A percentile compares a stretch with the other conserved stretches of the same genome.
phyloP scores from a whole-genome alignment of 2,797 vertebrate species.

The Sus cebifrons region DNA sequence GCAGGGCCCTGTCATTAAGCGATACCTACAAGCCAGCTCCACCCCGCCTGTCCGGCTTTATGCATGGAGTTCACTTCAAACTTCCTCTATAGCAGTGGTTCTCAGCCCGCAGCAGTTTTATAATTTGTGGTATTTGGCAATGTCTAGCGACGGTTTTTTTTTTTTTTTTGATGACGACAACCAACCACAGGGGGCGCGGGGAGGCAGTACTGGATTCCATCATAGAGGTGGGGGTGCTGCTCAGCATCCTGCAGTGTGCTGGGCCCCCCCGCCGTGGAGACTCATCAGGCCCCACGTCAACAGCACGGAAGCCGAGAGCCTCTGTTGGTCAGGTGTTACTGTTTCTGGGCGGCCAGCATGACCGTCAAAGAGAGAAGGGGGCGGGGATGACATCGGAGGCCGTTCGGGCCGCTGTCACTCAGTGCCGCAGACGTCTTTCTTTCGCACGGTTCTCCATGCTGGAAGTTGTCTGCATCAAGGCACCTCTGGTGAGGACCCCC shows the following conservation, averaged over 20 bases:
- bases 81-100: not conserved
- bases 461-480: too few species aligned
- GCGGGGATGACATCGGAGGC: not conserved
- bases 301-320: not conserved
- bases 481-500: not conserved
- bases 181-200: too few species aligned
- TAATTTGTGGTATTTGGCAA: not conserved
- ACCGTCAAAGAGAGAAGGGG: too few species aligned
- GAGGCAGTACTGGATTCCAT: not conserved
- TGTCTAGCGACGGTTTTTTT: not conserved
- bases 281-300: not conserved
- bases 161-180: not conserved
- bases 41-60: rapidly evolving
- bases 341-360: rapidly evolving
- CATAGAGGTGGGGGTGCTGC: too few species aligned
- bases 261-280: rapidly evolving
- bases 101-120: not conserved
- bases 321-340: not conserved
- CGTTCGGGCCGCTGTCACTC: too few species aligned
- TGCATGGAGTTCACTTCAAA: not conserved
- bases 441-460: too few species aligned
- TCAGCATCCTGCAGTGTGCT: rapidly evolving
- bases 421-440: rapidly evolving
- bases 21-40: not conserved
- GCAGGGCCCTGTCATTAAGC: too few species aligned